Conservation (phyloP, 2,888 invertebrate species). For the Campopleginae sp. region DNA sequence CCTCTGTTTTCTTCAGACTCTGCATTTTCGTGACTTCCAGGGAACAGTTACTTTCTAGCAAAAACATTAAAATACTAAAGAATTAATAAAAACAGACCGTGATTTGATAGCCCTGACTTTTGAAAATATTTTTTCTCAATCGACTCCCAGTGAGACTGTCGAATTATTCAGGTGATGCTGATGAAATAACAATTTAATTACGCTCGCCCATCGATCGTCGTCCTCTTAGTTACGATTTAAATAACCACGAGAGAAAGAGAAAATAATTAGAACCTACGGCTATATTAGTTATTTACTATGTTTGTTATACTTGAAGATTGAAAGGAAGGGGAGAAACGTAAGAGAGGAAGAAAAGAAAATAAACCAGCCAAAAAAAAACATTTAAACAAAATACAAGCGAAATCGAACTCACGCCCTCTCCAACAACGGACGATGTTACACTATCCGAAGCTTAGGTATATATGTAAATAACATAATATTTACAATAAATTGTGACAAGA, state of each 20-base stretch:
- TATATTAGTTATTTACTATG: conserved; percentile 79
- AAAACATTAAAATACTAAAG: conserved; percentile 50
- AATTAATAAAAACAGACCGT: conserved; percentile 19
- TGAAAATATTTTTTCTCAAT: conserved; percentile 32
- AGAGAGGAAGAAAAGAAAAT: conserved; percentile 73
- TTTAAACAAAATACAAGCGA: conserved; percentile 39
- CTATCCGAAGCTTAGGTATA: conserved; percentile 79
- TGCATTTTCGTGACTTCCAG: conserved; percentile 18
- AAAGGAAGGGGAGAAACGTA: conserved; percentile 64
- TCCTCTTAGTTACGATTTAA: conserved; percentile 72
- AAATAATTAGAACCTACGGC: conserved; percentile 68
- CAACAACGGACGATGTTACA: conserved; percentile 76
- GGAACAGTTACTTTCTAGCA: conserved; percentile 33
- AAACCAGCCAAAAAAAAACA: conserved; percentile 72
- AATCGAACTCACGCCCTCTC: conserved; percentile 69
- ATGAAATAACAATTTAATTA: conserved; percentile 74
- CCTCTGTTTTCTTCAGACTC: background rate
- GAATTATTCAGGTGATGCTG: conserved; percentile 66
- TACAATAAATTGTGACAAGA: conserved; percentile 81
- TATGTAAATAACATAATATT: conserved; percentile 83
- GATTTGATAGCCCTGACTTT: conserved; percentile 21
- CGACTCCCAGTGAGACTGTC: conserved; percentile 56
- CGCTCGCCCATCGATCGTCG: conserved; percentile 75
- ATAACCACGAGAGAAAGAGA: conserved; percentile 22
- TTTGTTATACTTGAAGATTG: conserved; percentile 80